Percentiles rank a stretch among this genome's conserved stretches.
Evolutionary conservation across 2,113 vertebrate species (phyloP).

Genomic region (Atlantisia rogersi): DNA sequence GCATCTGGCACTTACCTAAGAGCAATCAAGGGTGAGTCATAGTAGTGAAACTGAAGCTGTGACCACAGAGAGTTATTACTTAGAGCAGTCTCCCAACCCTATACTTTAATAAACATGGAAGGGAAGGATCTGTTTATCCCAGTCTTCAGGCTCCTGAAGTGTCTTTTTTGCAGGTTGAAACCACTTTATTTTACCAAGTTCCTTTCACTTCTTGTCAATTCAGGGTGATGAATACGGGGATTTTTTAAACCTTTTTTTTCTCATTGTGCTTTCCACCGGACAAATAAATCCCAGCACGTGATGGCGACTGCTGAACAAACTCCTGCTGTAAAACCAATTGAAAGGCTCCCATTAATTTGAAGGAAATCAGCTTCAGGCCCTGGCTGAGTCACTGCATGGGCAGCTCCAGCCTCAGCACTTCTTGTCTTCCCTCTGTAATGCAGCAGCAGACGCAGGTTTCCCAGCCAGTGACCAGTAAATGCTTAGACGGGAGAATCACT

Average conservation of each 20-base stretch:
- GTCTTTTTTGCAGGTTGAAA: not conserved
- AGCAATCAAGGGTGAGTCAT: conserved; percentile 36
- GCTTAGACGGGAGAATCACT: not conserved
- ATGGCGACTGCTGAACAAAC: not conserved
- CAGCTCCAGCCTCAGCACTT: not conserved
- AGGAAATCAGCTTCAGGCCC: not conserved
- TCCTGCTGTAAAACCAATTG: conserved; percentile 18
- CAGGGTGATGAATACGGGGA: not conserved
- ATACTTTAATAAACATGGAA: conserved; percentile 1
- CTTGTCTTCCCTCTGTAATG: not conserved
- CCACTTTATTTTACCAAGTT: not conserved
- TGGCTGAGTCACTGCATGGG: not conserved
- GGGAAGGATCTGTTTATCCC: not conserved
- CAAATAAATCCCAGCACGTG: not conserved
- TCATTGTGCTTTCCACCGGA: not conserved
- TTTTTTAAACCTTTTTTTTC: not conserved
- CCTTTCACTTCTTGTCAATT: not conserved
- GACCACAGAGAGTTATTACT: conserved; percentile 15
- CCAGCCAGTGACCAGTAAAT: not conserved
- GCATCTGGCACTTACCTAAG: conserved; percentile 57
- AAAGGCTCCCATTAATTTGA: conserved; percentile 15
- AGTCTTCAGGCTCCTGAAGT: not conserved
- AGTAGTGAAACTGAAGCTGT: conserved; percentile 16
- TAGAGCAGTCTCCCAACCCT: not conserved
- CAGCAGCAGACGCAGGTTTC: not conserved